A percentile compares a stretch with the other conserved stretches of the same genome.
phyloP scores from a whole-genome alignment of 2,113 vertebrate genomes.

The Pomatostomus ruficeps region DNA sequence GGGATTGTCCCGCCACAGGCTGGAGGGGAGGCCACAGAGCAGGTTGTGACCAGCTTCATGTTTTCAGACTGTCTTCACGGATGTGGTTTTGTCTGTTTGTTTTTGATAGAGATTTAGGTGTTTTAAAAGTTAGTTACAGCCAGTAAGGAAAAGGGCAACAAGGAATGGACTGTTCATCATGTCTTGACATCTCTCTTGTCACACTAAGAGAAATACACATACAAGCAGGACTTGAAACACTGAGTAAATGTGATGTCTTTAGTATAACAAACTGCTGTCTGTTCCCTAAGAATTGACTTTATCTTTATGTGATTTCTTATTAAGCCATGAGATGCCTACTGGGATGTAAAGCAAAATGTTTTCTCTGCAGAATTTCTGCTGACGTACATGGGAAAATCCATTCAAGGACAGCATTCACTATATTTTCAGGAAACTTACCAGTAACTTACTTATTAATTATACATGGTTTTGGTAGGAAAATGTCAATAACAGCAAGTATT shows the following conservation, averaged over 20 bases:
- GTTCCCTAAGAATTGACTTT: background rate
- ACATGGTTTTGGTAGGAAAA: background rate
- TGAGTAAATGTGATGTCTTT: background rate
- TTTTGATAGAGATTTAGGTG: background rate
- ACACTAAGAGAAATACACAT: background rate
- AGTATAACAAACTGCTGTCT: background rate
- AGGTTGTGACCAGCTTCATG: background rate
- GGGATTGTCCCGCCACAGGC: background rate
- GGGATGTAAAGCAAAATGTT: slow-evolving; percentile 2
- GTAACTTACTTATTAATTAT: slow-evolving; percentile 4
- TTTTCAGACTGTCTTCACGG: background rate
- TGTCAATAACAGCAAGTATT: background rate
- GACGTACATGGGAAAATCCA: background rate
- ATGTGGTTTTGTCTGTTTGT: background rate
- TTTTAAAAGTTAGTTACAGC: background rate
- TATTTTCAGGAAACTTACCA: background rate
- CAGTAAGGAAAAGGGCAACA: background rate
- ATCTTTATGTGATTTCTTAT: background rate
- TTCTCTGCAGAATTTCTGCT: slow-evolving; percentile 24
- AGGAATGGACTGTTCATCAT: background rate
- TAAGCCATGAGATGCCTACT: background rate
- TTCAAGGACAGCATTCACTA: background rate
- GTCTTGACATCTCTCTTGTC: background rate
- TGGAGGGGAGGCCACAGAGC: background rate
- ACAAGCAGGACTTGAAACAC: background rate